Evolutionary conservation across 2,797 vertebrate genomes (phyloP).

Genomic region (Sebastes steindachneri): DNA sequence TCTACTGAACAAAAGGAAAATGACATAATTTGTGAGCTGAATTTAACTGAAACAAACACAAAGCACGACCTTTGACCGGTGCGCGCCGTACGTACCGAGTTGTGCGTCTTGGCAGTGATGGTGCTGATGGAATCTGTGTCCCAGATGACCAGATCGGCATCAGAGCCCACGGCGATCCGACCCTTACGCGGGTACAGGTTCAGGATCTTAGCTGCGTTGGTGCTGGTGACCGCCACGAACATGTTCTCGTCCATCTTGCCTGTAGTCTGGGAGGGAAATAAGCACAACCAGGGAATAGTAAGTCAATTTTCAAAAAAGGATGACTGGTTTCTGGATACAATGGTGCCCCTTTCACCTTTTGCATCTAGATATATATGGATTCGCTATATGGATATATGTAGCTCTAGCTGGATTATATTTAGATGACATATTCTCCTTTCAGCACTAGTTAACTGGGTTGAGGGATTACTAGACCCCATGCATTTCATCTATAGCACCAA

Average conservation of each 20-base stretch:
- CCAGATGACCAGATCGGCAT: slow-evolving; percentile 97
- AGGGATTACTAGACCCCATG: not conserved
- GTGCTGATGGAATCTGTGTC: slow-evolving; percentile 93
- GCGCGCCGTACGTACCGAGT: slow-evolving; percentile 85
- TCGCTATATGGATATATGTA: not conserved
- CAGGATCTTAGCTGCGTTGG: slow-evolving; percentile 97
- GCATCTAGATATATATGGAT: not conserved
- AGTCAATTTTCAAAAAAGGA: not conserved
- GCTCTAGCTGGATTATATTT: not conserved
- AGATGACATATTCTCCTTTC: not conserved
- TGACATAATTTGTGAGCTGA: not conserved
- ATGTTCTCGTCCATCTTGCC: slow-evolving; percentile 99
- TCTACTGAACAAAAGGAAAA: not conserved
- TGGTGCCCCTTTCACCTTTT: not conserved
- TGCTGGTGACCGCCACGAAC: slow-evolving; percentile 98
- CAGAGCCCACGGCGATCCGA: slow-evolving; percentile 93
- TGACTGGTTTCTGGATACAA: not conserved
- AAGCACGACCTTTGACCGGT: not conserved
- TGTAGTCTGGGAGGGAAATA: slow-evolving; percentile 83
- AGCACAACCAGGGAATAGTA: not conserved
- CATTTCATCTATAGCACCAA: not conserved
- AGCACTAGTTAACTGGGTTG: not conserved
- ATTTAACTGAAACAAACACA: not conserved
- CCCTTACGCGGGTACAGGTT: slow-evolving; percentile 98
- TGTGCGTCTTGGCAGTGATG: slow-evolving; percentile 94